Evolutionary conservation across 2,113 vertebrate species (phyloP).

Genomic region (Hypanus sabinus): DNA sequence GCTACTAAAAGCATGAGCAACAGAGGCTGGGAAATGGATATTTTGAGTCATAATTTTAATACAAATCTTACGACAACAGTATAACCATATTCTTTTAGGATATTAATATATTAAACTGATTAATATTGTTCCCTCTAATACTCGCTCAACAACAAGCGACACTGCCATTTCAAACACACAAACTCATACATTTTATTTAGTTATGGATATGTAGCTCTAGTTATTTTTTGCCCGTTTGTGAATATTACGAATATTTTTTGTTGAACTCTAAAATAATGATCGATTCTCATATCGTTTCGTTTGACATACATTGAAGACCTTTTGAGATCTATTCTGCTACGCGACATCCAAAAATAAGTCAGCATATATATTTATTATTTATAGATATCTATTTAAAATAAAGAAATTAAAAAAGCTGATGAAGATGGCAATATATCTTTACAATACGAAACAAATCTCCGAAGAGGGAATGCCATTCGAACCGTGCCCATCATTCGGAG

Average conservation of each 20-base stretch:
- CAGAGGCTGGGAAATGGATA: neutral
- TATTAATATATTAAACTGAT: neutral
- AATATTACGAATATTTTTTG: conserved; percentile 1
- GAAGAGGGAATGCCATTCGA: neutral
- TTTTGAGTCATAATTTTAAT: conserved; percentile 20
- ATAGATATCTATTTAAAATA: conserved; percentile 34
- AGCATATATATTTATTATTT: conserved; percentile 27
- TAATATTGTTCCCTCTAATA: neutral
- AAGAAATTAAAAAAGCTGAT: neutral
- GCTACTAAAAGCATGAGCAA: neutral
- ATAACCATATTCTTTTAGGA: conserved; percentile 7
- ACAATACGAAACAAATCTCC: conserved; percentile 16
- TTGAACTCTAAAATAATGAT: conserved; percentile 17
- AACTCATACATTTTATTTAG: neutral
- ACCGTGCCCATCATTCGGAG: neutral
- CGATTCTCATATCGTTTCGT: conserved; percentile 19
- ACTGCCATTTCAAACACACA: conserved; percentile 2
- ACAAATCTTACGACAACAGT: conserved; percentile 26
- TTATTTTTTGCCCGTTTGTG: conserved; percentile 17
- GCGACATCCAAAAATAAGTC: conserved; percentile 17
- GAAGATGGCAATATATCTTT: neutral
- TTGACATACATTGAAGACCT: conserved; percentile 23
- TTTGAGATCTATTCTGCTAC: conserved; percentile 6
- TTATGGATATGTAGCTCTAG: conserved; percentile 14
- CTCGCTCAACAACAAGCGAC: conserved; percentile 26